Base-by-base conservation (phyloP, 2,888 invertebrate genomes). In the Cephus pulcher region DNA sequence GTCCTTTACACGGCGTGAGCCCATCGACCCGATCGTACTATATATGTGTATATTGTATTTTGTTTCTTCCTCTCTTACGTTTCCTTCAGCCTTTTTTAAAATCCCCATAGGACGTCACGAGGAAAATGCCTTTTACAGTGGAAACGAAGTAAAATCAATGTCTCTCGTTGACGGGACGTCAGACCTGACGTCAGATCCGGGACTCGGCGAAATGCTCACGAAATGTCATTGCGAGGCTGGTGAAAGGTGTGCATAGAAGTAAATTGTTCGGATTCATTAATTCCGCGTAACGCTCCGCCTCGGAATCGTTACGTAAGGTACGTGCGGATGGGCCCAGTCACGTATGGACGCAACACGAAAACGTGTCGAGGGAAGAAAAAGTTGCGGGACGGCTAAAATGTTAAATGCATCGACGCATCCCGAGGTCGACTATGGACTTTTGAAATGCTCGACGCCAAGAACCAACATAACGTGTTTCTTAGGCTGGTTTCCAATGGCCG, bases 401-500 rank as follows among this genome's bases (percentile, higher is more conserved):
- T 56, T 56, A 56, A 56, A 56, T 56, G 23, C 56, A 56, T 56
- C 56, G 56, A 56, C 23, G 56, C 56, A 23, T 56, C 56, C 56
- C 56, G 56, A 56, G 56, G 56, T 56, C 56, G 23, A 56, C 56
- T 56, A 56, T 9, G 56, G 56, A 56, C 56, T 56, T 56, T 56
- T 56, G 56, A 56, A 56, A 56, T 9, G 9, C 23, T 56, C 56
- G 6, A 56, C 56, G 56, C 56, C 56, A 80, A 80, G 82, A 79
- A 82, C 82, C 75, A 80, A 78, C 79, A 81, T 81, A 81, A 83
- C 84, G 81, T 82, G 83, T 83, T 83, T 82, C n/a, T 32, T 77
- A 79, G 69, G 33, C 79, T 74, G 35, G 69, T 70, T 56, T 56
- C 3, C 23, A 56, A 56, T 56, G 56, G 56, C 56, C 23, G 56